A percentile compares a stretch with the other conserved stretches of the same genome.
Evolutionary conservation across 2,888 invertebrate genomes (phyloP).

Genomic region (Norana najaformis): DNA sequence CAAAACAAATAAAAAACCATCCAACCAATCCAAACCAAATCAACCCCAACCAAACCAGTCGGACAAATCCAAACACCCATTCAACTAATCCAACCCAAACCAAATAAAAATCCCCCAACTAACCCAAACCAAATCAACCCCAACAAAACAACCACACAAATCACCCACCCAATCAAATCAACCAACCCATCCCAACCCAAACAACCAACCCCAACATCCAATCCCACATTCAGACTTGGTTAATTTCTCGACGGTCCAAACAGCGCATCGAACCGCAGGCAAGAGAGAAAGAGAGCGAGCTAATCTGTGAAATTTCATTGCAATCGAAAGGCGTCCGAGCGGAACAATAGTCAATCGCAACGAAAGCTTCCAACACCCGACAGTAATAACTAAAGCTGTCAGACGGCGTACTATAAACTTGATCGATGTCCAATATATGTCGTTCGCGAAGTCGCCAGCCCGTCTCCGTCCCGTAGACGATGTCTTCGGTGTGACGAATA

Average conservation of each 20-base stretch:
- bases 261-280: neutral
- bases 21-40: too few relatives aligned
- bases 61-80: too few relatives aligned
- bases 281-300: neutral
- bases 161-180: neutral
- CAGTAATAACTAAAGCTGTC: conserved; percentile 21
- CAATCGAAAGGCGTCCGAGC: neutral
- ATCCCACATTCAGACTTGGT: neutral
- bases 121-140: neutral
- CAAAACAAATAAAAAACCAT: too few relatives aligned
- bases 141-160: too few relatives aligned
- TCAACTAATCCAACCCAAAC: too few relatives aligned
- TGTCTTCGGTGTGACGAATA: conserved; percentile 20
- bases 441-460: neutral
- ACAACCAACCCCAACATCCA: neutral
- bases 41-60: neutral
- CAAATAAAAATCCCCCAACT: too few relatives aligned
- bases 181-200: neutral
- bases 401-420: conserved; percentile 15
- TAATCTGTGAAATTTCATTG: conserved; percentile 25
- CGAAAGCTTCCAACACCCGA: neutral
- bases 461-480: neutral
- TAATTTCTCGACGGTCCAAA: too few relatives aligned
- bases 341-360: conserved; percentile 6
- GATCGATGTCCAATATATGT: conserved; percentile 20